Evolutionary conservation across 2,797 vertebrate species (phyloP), one percentile per base, ranked within the genome.

Genomic region (Garrulus glandarius): DNA sequence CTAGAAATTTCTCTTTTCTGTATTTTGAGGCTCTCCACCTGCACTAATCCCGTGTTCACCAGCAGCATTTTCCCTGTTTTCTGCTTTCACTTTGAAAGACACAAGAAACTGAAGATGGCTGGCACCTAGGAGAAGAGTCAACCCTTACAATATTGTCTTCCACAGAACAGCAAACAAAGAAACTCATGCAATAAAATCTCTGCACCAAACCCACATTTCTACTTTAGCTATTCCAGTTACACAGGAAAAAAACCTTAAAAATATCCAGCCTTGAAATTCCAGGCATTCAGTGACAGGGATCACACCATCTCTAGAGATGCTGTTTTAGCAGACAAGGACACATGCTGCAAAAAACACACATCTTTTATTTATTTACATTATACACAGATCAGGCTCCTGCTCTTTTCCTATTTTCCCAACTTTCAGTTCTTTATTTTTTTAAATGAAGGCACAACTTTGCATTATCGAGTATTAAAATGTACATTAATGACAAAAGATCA

Each of bases 381-480:
- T 4, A 39, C 19, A 47, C 34, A 80, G 72, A 55, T 5, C 61
- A 39, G 46, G 23, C 22, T 77, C 63, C 12, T 1, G 22, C n/a
- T 84, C 64, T 72, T 65, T n/a, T 21, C 20, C 50, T 32, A 3
- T 76, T 69, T 65, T 46, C 57, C 55, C 32, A 63, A 15, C 37
- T 24, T 67, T 3, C 0, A 1, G 4, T 13, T 23, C 8, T 21
- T 36, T 59, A 3, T 57, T 41, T 60, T 37, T 37, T 43, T 43
- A 43, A 87, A 69, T 5, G 5, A 69, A 88, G 69, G 36, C 22
- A 49, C 10, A 13, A 22, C 24, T 70, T 84, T 19, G 20, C 24
- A 68, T 59, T 61, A 53, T 23, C 2, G 2, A 68, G 14, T 39
- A 60, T 37, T 49, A 67, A 78, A 84, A 60, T 14, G 15, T 27